Evolutionary conservation across 2,888 invertebrate species (phyloP).

Genomic region (Halictus quadricinctus): DNA sequence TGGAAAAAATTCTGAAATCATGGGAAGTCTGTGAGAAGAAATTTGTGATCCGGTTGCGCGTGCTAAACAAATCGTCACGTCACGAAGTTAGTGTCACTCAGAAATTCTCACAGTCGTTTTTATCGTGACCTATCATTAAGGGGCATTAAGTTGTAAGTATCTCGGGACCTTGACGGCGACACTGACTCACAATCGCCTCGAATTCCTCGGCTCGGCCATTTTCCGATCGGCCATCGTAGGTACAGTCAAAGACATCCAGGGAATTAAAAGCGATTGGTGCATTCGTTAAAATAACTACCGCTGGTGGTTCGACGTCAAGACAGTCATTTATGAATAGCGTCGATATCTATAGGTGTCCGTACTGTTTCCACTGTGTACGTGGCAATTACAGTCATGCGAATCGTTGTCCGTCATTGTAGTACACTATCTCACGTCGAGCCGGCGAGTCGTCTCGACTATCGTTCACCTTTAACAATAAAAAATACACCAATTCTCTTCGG

Average conservation of each 20-base stretch:
- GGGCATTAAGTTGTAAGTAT: background rate
- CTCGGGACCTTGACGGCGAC: constrained; percentile 8
- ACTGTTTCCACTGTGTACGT: constrained; percentile 29
- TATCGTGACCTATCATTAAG: background rate
- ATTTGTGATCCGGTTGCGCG: background rate
- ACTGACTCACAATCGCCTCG: background rate
- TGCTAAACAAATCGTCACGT: background rate
- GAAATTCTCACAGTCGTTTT: background rate
- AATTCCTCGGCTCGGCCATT: background rate
- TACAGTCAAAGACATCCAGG: constrained; percentile 25
- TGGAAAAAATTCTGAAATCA: background rate
- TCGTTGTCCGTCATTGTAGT: background rate
- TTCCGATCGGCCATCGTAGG: constrained; percentile 14
- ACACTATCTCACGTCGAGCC: constrained; percentile 4
- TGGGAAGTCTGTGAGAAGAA: background rate
- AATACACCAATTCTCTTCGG: background rate
- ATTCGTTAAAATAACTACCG: constrained; percentile 48
- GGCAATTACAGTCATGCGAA: constrained; percentile 25
- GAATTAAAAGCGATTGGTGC: constrained; percentile 49
- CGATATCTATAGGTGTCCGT: constrained; percentile 2
- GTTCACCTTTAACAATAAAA: background rate
- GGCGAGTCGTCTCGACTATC: background rate
- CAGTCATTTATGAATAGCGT: constrained; percentile 24
- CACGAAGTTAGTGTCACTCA: background rate
- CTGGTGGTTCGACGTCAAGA: constrained; percentile 38